A percentile compares a stretch with the other conserved stretches of the same genome.
Evolutionary conservation across 2,797 vertebrate species (phyloP).

Genomic region (Acanthiza pusilla): DNA sequence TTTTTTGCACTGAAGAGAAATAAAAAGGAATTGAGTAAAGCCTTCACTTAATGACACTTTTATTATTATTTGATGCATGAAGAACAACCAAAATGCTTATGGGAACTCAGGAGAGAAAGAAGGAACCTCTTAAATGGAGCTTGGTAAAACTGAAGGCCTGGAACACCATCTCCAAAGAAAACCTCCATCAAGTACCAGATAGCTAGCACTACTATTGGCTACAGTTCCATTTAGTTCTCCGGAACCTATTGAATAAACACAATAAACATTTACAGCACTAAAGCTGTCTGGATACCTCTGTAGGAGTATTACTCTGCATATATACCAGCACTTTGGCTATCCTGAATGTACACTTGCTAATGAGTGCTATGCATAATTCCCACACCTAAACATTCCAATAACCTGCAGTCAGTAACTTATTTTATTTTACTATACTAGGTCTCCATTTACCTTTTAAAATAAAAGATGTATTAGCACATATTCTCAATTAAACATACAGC

Average conservation of each 20-base stretch:
- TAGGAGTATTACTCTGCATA: slow-evolving; percentile 19
- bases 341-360: neutral
- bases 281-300: slow-evolving; percentile 18
- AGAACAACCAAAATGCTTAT: neutral
- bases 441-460: neutral
- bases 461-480: slow-evolving; percentile 17
- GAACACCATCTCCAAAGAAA: neutral
- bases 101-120: neutral
- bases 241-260: slow-evolving; percentile 15
- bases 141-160: neutral
- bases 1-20: neutral
- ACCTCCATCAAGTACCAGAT: neutral
- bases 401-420: neutral
- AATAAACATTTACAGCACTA: slow-evolving; percentile 31
- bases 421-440: neutral
- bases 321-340: neutral
- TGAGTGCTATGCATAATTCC: neutral
- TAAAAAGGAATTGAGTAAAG: neutral
- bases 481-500: slow-evolving; percentile 23
- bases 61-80: neutral
- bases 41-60: neutral
- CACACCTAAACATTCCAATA: neutral
- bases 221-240: neutral
- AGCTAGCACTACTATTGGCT: neutral
- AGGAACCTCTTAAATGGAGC: neutral